Conservation (phyloP, 1,140 invertebrate genomes). For the Hormaphis cornu region DNA sequence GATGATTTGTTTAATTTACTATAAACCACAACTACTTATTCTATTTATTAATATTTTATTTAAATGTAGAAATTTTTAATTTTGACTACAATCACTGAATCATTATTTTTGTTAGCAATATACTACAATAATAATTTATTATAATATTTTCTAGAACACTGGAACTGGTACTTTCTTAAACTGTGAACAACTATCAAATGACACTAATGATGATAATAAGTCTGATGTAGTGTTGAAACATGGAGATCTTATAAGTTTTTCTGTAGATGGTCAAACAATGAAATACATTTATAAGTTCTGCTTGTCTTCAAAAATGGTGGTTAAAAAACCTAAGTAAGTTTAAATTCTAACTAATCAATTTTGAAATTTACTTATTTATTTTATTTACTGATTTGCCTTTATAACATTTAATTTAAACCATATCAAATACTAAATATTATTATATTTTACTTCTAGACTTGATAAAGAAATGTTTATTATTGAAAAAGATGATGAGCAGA, state of each 20-base stretch:
- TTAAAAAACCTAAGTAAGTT: not conserved
- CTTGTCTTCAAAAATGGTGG: not conserved
- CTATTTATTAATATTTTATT: no score
- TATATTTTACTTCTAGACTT: not conserved
- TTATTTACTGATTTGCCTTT: no score
- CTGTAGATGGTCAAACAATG: not conserved
- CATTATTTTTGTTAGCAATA: no score
- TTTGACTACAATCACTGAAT: no score
- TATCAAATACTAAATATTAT: no score
- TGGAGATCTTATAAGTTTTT: slow-evolving; percentile 6
- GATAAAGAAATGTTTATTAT: not conserved
- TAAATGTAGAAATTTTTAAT: no score
- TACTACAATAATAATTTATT: no score
- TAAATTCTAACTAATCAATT: not conserved
- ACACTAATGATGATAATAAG: not conserved
- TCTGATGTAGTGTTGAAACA: not conserved
- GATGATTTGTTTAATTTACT: no score
- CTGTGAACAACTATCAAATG: not conserved
- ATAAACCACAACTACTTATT: no score
- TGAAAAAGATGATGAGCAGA: no score
- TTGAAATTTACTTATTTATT: not conserved
- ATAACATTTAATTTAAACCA: no score
- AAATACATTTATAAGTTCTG: not conserved
- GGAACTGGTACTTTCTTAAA: not conserved
- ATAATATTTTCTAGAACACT: not conserved